Evolutionary conservation across 2,888 invertebrate genomes (phyloP).

Genomic region (Erebia epiphron): DNA sequence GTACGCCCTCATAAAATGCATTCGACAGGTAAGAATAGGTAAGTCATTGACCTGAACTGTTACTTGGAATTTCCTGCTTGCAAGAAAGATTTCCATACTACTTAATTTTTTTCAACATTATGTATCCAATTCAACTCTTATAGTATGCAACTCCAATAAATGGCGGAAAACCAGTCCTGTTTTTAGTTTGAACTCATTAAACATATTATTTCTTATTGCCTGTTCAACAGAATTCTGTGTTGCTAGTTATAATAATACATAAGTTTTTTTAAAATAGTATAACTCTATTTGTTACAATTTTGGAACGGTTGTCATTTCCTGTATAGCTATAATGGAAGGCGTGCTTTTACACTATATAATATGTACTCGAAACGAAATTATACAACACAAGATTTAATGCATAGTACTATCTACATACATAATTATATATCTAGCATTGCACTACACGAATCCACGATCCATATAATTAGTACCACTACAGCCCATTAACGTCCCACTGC

Average conservation of each 20-base stretch:
- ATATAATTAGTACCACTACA: neutral
- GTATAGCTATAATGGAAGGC: neutral
- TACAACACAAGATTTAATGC: neutral
- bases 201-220: no score
- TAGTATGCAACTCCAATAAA: no score
- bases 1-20: no score
- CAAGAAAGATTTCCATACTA: no score
- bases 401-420: neutral
- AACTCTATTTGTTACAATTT: neutral
- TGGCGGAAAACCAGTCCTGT: no score
- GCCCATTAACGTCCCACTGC: no score
- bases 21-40: no score
- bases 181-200: no score
- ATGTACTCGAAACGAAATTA: neutral
- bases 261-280: neutral
- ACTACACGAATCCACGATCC: neutral
- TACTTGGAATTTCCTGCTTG: no score
- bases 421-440: neutral
- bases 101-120: no score
- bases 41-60: no score
- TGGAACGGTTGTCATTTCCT: slow-evolving; percentile 3
- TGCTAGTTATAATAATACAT: neutral
- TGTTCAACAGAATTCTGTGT: neutral
- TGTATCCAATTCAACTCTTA: no score
- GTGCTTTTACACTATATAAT: neutral